Percentiles rank a stretch among this genome's conserved stretches.
Conservation (phyloP, 2,888 invertebrate genomes). For the Petrolisthes cinctipes region DNA sequence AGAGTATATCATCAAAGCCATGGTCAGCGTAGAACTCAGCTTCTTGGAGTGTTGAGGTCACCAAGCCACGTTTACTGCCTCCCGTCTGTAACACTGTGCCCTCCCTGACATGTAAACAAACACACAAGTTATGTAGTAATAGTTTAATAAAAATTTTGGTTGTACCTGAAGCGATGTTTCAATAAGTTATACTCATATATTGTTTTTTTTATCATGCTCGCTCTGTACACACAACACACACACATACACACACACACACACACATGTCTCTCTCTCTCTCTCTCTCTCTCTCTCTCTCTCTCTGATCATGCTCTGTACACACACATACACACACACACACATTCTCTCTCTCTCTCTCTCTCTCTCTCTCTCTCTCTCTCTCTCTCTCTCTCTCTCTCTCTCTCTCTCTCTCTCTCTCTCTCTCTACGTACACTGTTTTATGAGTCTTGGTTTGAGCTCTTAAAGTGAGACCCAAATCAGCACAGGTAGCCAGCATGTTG, state of each 20-base stretch:
- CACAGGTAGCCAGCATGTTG: slow-evolving; percentile 68
- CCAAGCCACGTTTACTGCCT: slow-evolving; percentile 68
- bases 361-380: too few relatives aligned
- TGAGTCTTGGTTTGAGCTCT: slow-evolving; percentile 70
- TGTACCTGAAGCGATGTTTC: too few relatives aligned
- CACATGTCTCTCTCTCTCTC: background rate
- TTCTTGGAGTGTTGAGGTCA: slow-evolving; percentile 69
- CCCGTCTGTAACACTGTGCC: slow-evolving; percentile 68
- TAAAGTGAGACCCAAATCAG: slow-evolving; percentile 68
- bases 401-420: too few relatives aligned
- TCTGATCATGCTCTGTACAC: too few relatives aligned
- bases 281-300: background rate
- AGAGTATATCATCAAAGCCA: slow-evolving; percentile 70
- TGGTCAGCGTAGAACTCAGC: slow-evolving; percentile 69
- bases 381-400: too few relatives aligned
- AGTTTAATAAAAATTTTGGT: too few relatives aligned
- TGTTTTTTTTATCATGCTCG: background rate
- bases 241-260: background rate
- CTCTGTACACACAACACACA: too few relatives aligned
- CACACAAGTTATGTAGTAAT: background rate
- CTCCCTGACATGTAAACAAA: slow-evolving; percentile 65
- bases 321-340: too few relatives aligned
- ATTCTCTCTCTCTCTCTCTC: too few relatives aligned
- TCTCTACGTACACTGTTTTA: slow-evolving; percentile 68
- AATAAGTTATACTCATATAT: too few relatives aligned